Base-by-base conservation (phyloP, 2,113 vertebrate species). In the Actenoides hombroni region DNA sequence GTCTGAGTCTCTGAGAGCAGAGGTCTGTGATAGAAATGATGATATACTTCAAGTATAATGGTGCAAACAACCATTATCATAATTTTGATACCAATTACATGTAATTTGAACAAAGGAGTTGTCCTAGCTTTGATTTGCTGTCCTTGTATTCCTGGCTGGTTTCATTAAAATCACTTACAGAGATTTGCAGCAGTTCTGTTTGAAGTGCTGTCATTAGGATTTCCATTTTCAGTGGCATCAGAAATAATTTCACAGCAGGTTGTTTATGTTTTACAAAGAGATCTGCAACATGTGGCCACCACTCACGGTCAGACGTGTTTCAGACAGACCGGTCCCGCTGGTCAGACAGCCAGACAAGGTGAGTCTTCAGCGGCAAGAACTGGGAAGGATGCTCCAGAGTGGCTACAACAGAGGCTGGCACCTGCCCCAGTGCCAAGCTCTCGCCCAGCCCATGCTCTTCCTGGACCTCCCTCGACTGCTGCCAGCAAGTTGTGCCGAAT, bases 41-140 rank as follows among this genome's bases (percentile, higher is more conserved):
- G 57, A 84, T 82, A 71, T 28, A 69, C 78, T 54, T 79, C 70
- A 28, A 65, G 48, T 69, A 44, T 31, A 89, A 75, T 37, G 48
- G 69, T 79, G 65, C 83, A 95, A 94, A 92, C 81, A 83, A 24
- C 71, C 46, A 90, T 90, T 74, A 85, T 33, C 8, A 28, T 90
- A 79, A 95, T 92, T 95, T 69, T 96, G 28, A 49, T 85, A 56
- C 73, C 83, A 88, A 75, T 85, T 79, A 88, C 20, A 2, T 35
- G 78, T 85, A 80, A 96, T 94, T 88, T 94, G 85, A 95, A 86
- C 93, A 95, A 90, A 88, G 85, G 82, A 83, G 42, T 92, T 93
- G 83, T 88, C 86, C 69, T 60, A 40, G 71, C 92, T 96, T 96
- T 95, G 90, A 92, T 95, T 92, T 92, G 83, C 77, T 96, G 60